A percentile compares a stretch with the other conserved stretches of the same genome.
These are phyloP conservation scores for Phengaris alcon DNA, from an alignment of 2,888 invertebrate genomes.

Conservation along the genomic window DNA sequence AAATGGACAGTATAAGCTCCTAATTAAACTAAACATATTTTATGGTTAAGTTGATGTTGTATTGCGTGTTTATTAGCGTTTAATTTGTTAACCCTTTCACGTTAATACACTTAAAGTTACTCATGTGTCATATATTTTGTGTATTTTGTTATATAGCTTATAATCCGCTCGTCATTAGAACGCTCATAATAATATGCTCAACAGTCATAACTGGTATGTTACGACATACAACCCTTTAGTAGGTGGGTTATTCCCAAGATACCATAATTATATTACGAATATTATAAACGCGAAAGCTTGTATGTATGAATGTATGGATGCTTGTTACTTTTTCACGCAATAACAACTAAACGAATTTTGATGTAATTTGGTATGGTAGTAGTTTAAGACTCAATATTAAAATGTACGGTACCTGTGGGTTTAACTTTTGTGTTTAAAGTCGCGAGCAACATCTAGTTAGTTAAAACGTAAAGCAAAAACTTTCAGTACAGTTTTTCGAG, in stretches of 20 bases:
- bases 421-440: too few species aligned
- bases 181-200: background rate
- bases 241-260: constrained; percentile 3
- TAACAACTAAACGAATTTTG: too few species aligned
- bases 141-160: constrained; percentile 11
- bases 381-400: too few species aligned
- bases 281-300: background rate
- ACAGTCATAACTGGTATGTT: background rate
- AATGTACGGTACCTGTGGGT: too few species aligned
- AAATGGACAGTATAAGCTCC: constrained; percentile 43
- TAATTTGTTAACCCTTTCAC: constrained; percentile 27
- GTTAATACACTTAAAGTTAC: background rate
- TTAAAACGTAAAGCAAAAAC: too few species aligned
- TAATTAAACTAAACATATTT: constrained; percentile 31
- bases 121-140: constrained; percentile 9
- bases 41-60: constrained; percentile 30
- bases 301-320: too few species aligned
- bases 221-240: constrained; percentile 4
- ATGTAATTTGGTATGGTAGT: too few species aligned
- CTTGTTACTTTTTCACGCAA: too few species aligned
- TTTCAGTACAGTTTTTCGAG: too few species aligned
- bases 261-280: background rate
- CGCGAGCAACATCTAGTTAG: too few species aligned
- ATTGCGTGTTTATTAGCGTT: constrained; percentile 28
- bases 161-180: background rate